Percentiles rank a stretch among this genome's conserved stretches.
Conservation (phyloP, 2,113 vertebrate genomes). For the Ciconia stormi region DNA sequence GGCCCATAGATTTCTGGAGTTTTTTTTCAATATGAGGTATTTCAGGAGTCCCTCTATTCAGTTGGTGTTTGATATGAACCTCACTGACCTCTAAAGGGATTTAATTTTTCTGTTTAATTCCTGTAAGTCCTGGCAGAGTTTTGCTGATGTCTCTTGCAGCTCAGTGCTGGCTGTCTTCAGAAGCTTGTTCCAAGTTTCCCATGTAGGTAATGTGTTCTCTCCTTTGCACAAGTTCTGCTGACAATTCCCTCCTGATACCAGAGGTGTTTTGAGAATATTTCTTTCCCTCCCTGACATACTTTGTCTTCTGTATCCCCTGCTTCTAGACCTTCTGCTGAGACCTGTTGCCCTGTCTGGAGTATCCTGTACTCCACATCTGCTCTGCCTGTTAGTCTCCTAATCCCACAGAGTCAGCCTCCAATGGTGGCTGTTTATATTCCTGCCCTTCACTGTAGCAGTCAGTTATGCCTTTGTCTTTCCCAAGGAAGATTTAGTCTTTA, state of each 20-base stretch:
- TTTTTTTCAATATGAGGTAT: background rate
- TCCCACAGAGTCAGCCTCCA: background rate
- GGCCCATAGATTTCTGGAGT: background rate
- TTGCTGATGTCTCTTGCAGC: background rate
- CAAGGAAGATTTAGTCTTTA: background rate
- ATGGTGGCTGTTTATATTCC: background rate
- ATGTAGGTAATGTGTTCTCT: background rate
- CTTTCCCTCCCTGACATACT: background rate
- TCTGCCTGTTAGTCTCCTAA: background rate
- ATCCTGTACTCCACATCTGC: background rate
- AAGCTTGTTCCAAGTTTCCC: background rate
- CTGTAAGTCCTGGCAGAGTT: background rate
- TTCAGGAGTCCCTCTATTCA: background rate
- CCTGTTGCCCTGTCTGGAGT: background rate
- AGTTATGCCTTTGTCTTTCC: background rate
- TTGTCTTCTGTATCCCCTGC: background rate
- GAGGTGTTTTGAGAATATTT: background rate
- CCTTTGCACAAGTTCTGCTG: background rate
- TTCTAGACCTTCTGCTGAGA: background rate
- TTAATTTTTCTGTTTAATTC: background rate
- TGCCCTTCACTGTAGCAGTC: background rate
- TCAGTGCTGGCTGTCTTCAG: background rate
- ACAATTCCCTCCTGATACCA: background rate
- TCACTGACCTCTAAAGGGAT: background rate
- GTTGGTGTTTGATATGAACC: background rate